Percentiles rank a stretch among this genome's conserved stretches.
Conservation (phyloP, 23 tunicate species). For the Corella eumyota region DNA sequence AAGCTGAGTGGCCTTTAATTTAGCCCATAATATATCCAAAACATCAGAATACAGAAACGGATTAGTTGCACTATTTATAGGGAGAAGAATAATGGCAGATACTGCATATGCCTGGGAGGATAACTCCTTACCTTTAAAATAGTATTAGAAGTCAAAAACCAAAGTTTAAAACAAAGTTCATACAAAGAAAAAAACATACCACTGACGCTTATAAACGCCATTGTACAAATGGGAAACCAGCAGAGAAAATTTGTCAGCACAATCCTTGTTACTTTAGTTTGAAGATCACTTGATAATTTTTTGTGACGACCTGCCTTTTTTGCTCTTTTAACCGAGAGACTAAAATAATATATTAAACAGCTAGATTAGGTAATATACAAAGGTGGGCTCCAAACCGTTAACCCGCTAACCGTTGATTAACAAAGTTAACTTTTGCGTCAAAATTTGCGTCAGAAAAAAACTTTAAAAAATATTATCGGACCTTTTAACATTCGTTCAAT, state of each 20-base stretch:
- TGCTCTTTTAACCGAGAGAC: not conserved
- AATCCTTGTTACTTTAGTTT: conserved; percentile 41
- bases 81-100: conserved; percentile 25
- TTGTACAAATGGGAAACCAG: conserved; percentile 70
- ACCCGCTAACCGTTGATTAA: not conserved
- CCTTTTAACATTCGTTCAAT: no score
- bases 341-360: not conserved
- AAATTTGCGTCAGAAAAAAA: not conserved
- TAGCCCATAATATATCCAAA: conserved; percentile 7
- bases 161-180: no score
- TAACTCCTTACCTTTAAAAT: conserved; percentile 7
- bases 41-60: conserved; percentile 25
- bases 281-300: conserved; percentile 7
- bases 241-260: conserved; percentile 60
- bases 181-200: no score
- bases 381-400: not conserved
- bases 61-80: conserved; percentile 27
- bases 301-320: conserved; percentile 1
- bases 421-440: not conserved
- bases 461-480: not conserved
- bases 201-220: conserved; percentile 64
- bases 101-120: conserved; percentile 16
- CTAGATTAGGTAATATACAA: not conserved
- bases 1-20: conserved; percentile 3
- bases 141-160: not conserved